Conservation (phyloP, 2,888 invertebrate genomes). For the Sarcophaga caerulescens region DNA sequence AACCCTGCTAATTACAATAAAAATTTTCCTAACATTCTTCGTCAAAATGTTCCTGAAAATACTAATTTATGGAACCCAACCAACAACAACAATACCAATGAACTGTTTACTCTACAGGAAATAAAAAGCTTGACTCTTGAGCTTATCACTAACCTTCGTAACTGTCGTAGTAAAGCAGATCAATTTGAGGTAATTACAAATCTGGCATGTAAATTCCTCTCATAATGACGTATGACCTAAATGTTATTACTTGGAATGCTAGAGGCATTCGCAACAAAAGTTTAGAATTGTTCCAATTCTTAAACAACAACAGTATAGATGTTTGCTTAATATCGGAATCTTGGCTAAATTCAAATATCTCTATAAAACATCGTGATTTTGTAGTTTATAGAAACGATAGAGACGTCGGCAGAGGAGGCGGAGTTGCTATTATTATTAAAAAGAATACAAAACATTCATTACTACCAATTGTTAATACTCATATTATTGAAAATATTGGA, state of each 20-base stretch:
- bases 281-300: conserved; percentile 8
- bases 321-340: conserved; percentile 30
- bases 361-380: conserved; percentile 24
- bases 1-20: too few species aligned
- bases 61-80: too few species aligned
- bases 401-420: conserved; percentile 14
- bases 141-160: too few species aligned
- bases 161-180: too few species aligned
- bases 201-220: conserved; percentile 43
- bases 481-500: conserved; percentile 30
- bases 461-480: conserved; percentile 19
- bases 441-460: conserved; percentile 14
- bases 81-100: too few species aligned
- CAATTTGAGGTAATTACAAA: conserved; percentile 29
- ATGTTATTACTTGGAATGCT: conserved; percentile 20
- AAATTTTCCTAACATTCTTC: too few species aligned
- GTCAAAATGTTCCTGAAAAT: too few species aligned
- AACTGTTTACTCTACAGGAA: too few species aligned
- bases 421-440: conserved; percentile 15
- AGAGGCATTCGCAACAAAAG: conserved; percentile 22
- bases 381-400: conserved; percentile 19
- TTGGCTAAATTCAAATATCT: conserved; percentile 1
- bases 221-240: conserved; percentile 22
- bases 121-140: too few species aligned
- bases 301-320: background rate